These are phyloP conservation scores for Drosophila subsilvestris DNA, from an alignment of 2,888 invertebrate genomes.

Conservation along the genomic window DNA sequence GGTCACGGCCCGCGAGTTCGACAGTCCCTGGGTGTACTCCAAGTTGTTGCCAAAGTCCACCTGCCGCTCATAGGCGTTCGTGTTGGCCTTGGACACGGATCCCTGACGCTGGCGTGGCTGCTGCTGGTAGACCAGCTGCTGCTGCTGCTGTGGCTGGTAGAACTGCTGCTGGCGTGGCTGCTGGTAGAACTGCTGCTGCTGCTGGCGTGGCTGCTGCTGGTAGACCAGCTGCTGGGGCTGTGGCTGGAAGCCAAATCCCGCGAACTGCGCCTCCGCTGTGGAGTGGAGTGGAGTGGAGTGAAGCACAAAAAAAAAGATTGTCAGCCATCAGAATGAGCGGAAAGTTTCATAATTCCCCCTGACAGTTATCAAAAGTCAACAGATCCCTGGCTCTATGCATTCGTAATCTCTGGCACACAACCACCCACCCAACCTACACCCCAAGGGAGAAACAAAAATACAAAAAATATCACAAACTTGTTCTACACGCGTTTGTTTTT, in stretches of 20 bases:
- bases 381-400: constrained; percentile 47
- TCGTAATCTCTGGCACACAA: constrained; percentile 43
- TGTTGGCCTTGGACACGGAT: constrained; percentile 75
- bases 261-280: constrained; percentile 65
- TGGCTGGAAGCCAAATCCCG: constrained; percentile 41
- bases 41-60: constrained; percentile 70
- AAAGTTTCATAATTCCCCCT: constrained; percentile 25
- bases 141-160: constrained; percentile 15
- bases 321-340: neutral
- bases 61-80: constrained; percentile 73
- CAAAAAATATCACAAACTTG: constrained; percentile 48
- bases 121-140: constrained; percentile 21
- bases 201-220: constrained; percentile 18
- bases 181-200: neutral
- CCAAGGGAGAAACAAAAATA: neutral
- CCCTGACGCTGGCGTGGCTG: constrained; percentile 53
- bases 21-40: constrained; percentile 65
- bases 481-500: constrained; percentile 33
- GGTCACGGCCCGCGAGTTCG: constrained; percentile 78
- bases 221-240: constrained; percentile 16
- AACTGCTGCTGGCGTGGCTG: constrained; percentile 15
- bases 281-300: neutral
- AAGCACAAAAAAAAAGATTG: too few relatives aligned
- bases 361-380: constrained; percentile 57
- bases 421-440: too few relatives aligned